phyloP scores from a whole-genome alignment of 2,888 invertebrate species.

The Hirtodrosophila trivittata region DNA sequence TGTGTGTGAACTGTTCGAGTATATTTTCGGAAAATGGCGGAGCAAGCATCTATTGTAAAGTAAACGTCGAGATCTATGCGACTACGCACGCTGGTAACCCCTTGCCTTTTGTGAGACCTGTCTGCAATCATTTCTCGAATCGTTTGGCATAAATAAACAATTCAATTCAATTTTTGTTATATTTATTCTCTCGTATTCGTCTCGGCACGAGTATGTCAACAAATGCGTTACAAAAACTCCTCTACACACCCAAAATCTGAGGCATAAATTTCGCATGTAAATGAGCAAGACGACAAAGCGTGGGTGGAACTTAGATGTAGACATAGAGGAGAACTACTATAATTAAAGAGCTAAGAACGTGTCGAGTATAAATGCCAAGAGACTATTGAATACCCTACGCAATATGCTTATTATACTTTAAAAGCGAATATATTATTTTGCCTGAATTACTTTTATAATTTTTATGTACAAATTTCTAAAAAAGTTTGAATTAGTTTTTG shows the following conservation, averaged over 20 bases:
- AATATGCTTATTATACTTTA: constrained; percentile 6
- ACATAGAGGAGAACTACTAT: constrained; percentile 51
- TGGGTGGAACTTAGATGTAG: constrained; percentile 67
- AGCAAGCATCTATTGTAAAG: constrained; percentile 18
- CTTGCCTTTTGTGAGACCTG: constrained; percentile 24
- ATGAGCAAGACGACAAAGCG: constrained; percentile 52
- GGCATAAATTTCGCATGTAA: constrained; percentile 71
- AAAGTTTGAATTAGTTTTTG: too few relatives aligned
- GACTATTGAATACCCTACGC: constrained; percentile 18
- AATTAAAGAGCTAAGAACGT: constrained; percentile 27
- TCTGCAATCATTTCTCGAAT: constrained; percentile 57
- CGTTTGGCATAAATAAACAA: constrained; percentile 78
- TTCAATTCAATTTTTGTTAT: constrained; percentile 65
- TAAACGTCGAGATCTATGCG: constrained; percentile 21
- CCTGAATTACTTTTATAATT: too few relatives aligned
- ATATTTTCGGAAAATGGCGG: constrained; percentile 17
- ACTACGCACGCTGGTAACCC: constrained; percentile 33
- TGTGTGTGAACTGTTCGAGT: constrained; percentile 1
- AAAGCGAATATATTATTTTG: too few relatives aligned
- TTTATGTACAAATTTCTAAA: too few relatives aligned
- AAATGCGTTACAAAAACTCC: constrained; percentile 59
- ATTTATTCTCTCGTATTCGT: constrained; percentile 8
- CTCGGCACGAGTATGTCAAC: constrained; percentile 58
- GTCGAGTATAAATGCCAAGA: background rate
- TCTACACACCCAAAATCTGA: constrained; percentile 30